Evolutionary conservation across 2,888 invertebrate genomes (phyloP), one percentile per base, ranked within the genome.

Genomic region (Trypoxylon attenuatum): DNA sequence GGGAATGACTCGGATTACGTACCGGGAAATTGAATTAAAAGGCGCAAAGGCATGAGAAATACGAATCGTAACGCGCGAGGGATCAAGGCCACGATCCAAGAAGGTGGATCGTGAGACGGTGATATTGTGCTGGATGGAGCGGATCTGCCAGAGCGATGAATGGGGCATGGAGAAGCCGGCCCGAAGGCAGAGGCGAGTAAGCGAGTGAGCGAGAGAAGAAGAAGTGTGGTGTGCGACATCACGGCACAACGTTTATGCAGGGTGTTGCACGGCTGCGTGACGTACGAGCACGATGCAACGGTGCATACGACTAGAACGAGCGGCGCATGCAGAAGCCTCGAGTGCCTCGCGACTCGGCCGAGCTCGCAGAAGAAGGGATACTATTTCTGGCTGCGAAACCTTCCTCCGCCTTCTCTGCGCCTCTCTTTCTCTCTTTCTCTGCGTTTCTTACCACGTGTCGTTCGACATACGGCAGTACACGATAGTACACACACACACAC

Each of bases 371-470:
- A 64, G 73, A 78, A 79, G 79, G 80, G 76, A 78, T 76, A 80
- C 82, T 81, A 81, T 81, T 81, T 82, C 79, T 80, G 81, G 76
- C 73, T 61, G 70, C 79, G 75, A 73, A 69, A 67, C 70, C 68
- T 76, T 76, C 70, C 64, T 71, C 60, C 61, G 66, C 52, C 76
- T 64, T 70, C 70, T 59, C 70, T 59, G 60, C 15, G 33, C 41
- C 23, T 38, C 10, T 29, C 13, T 25, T 52, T 49, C 56, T 54
- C 16, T 42, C 25, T 52, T 29, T 27, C 66, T 42, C 50, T n/a
- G 52, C 50, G 52, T 53, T 59, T 58, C 66, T 49, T 66, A 19
- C 43, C 45, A 18, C 52, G 5, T 41, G 6, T 46, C 59, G n/a
- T n/a, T n/a, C n/a, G n/a, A n/a, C n/a, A n/a, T n/a, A n/a, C n/a